Conservation (phyloP, 2,113 vertebrate genomes). For the Oxyura jamaicensis region DNA sequence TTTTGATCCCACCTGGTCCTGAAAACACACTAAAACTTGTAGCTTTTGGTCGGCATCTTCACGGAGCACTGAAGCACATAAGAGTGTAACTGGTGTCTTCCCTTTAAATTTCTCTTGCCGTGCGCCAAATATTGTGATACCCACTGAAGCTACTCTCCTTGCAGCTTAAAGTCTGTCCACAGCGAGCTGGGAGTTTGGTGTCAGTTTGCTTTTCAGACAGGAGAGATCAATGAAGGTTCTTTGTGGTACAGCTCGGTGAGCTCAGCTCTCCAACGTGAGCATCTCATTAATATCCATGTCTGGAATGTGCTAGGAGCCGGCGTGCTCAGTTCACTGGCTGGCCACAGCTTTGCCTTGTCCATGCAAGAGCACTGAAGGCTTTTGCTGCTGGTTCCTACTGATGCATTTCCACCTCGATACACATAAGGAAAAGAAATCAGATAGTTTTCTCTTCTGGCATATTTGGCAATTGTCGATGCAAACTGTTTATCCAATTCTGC, state of each 20-base stretch:
- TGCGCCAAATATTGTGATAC: not conserved
- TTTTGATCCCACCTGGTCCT: not conserved
- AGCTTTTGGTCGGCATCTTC: not conserved
- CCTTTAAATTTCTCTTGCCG: not conserved
- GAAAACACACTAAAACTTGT: not conserved
- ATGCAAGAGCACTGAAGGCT: not conserved
- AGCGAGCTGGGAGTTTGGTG: not conserved
- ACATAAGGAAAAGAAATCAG: not conserved
- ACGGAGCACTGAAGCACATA: fast-evolving
- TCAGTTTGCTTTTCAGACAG: not conserved
- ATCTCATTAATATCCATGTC: not conserved
- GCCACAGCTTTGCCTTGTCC: not conserved
- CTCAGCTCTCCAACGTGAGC: not conserved
- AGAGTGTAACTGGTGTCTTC: not conserved
- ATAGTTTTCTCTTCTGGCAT: not conserved
- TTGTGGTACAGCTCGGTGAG: not conserved
- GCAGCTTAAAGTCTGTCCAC: fast-evolving
- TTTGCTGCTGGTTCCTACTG: not conserved
- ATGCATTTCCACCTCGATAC: not conserved
- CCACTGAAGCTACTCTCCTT: not conserved
- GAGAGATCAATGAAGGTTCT: not conserved
- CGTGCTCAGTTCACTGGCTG: not conserved
- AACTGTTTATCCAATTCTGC: fast-evolving
- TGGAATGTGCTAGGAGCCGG: too few species aligned
- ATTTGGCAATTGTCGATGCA: not conserved